Evolutionary conservation across 2,888 invertebrate genomes (phyloP).

Genomic region (Scaptomyza cyrtandrae): DNA sequence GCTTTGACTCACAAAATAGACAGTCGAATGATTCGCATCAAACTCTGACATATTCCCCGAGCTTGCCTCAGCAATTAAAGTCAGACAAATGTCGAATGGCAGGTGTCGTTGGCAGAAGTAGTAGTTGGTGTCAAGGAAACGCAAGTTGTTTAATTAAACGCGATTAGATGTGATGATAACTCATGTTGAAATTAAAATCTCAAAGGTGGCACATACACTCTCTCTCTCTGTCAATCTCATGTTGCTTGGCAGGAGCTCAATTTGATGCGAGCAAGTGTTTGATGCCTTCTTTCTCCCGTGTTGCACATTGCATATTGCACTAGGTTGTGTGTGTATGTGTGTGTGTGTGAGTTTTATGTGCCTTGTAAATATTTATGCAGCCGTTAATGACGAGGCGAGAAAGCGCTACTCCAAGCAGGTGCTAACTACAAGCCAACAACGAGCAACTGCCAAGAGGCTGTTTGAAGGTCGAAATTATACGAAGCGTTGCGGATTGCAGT

Average conservation of each 20-base stretch:
- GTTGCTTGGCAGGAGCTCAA: conserved; percentile 32
- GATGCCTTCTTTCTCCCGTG: conserved; percentile 16
- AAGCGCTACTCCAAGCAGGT: conserved; percentile 47
- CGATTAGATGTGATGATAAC: conserved; percentile 74
- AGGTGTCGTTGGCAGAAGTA: conserved; percentile 8
- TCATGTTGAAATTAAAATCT: conserved; percentile 67
- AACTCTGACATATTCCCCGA: neutral
- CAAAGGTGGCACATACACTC: conserved; percentile 38
- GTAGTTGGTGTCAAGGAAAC: conserved; percentile 61
- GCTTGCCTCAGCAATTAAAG: conserved; percentile 57
- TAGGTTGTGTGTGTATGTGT: neutral
- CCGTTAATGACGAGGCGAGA: conserved; percentile 69
- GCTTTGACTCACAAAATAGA: conserved; percentile 42
- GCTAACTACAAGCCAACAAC: conserved; percentile 40
- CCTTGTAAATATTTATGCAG: conserved; percentile 80
- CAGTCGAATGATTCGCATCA: conserved; percentile 36
- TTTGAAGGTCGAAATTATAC: conserved; percentile 57
- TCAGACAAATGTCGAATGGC: conserved; percentile 29
- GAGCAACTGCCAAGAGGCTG: conserved; percentile 53
- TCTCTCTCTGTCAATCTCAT: too few relatives aligned
- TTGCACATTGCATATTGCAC: conserved; percentile 20
- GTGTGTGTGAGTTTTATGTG: conserved; percentile 53
- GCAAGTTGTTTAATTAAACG: conserved; percentile 78
- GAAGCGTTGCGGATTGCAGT: conserved; percentile 46
- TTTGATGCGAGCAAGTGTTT: conserved; percentile 55